Evolutionary conservation across 2,888 invertebrate species (phyloP).

Genomic region (Watsonalla binaria): DNA sequence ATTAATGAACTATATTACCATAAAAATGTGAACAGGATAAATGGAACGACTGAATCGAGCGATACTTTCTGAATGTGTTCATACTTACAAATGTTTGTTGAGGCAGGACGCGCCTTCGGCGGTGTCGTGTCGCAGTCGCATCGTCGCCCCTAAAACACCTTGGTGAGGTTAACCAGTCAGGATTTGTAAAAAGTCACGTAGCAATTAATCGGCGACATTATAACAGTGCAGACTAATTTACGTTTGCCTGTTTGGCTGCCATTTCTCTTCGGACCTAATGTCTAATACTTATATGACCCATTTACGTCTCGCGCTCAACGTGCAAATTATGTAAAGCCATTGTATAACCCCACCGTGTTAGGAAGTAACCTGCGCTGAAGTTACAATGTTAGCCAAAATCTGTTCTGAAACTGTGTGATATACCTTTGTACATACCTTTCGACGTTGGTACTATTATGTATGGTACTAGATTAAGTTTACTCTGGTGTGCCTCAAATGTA

Average conservation of each 20-base stretch:
- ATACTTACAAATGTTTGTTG: too few relatives aligned
- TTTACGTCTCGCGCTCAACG: constrained; percentile 11
- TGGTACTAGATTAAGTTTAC: too few relatives aligned
- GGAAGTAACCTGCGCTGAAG: background rate
- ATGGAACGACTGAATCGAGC: too few relatives aligned
- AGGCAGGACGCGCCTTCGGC: too few relatives aligned
- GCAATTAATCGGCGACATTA: constrained; percentile 28
- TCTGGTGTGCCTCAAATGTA: too few relatives aligned
- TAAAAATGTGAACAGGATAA: too few relatives aligned
- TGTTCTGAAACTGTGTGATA: constrained; percentile 1
- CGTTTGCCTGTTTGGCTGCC: constrained; percentile 18
- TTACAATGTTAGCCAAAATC: background rate
- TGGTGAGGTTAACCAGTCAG: constrained; percentile 12
- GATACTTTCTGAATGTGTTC: too few relatives aligned
- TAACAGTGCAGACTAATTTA: constrained; percentile 24
- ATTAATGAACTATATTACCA: too few relatives aligned
- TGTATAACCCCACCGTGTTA: constrained; percentile 3
- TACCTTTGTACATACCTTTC: constrained; percentile 1
- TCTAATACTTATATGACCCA: constrained; percentile 19
- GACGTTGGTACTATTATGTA: background rate
- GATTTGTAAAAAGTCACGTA: constrained; percentile 22
- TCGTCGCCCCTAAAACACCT: constrained; percentile 12
- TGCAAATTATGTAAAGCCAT: constrained; percentile 5
- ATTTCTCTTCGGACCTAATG: constrained; percentile 20
- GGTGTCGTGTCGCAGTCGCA: constrained; percentile 14